A percentile compares a stretch with the other conserved stretches of the same genome.
Conservation (phyloP, 2,888 invertebrate genomes). For the Phragmatobia fuliginosa region DNA sequence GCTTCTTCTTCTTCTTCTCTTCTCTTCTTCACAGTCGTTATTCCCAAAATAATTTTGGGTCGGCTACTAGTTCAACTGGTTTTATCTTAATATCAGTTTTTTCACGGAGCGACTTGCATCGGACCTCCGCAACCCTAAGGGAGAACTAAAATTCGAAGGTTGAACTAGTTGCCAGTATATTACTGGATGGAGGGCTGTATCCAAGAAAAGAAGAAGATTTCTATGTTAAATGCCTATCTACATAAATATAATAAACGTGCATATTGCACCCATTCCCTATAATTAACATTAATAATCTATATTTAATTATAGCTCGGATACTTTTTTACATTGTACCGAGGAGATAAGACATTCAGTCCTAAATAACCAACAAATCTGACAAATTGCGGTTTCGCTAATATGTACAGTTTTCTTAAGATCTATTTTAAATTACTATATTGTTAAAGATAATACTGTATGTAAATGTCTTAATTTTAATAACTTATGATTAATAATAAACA, state of each 20-base stretch:
- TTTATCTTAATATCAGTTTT: too few relatives aligned
- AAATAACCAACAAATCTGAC: conserved; percentile 14
- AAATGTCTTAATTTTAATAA: background rate
- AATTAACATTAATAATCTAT: background rate
- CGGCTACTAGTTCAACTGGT: too few relatives aligned
- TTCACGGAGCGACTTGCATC: too few relatives aligned
- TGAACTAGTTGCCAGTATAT: too few relatives aligned
- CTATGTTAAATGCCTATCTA: background rate
- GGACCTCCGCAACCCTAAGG: too few relatives aligned
- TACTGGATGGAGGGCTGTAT: background rate
- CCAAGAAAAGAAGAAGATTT: background rate
- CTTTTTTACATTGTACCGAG: background rate
- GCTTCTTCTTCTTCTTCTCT: too few relatives aligned
- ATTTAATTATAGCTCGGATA: conserved; percentile 11
- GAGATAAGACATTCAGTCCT: conserved; percentile 6
- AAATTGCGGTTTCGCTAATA: conserved; percentile 3
- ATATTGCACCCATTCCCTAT: background rate
- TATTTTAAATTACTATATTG: background rate
- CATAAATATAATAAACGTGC: background rate
- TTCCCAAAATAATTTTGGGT: too few relatives aligned
- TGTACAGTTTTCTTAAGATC: conserved; percentile 4
- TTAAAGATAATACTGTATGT: background rate
- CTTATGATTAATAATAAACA: conserved; percentile 7
- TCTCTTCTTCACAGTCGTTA: too few relatives aligned
- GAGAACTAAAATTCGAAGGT: too few relatives aligned